Percentiles rank a stretch among this genome's conserved stretches.
Conservation (phyloP, 1,140 invertebrate species). For the Polypedilum vanderplanki region DNA sequence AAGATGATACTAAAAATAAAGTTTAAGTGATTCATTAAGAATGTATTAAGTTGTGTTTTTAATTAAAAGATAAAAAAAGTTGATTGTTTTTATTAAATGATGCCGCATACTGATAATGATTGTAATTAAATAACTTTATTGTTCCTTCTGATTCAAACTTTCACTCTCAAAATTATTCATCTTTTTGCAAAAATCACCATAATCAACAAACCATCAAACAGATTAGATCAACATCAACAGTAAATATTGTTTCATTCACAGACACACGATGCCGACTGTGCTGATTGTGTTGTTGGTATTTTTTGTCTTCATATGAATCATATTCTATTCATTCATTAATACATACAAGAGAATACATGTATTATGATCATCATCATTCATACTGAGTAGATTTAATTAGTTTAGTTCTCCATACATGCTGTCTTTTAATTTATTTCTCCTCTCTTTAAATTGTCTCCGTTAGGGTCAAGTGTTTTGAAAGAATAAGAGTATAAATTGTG, state of each 20-base stretch:
- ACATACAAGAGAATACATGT: neutral
- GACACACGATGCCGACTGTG: neutral
- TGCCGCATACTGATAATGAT: too few relatives aligned
- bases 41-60: too few relatives aligned
- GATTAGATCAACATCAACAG: too few relatives aligned
- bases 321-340: conserved; percentile 11
- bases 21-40: too few relatives aligned
- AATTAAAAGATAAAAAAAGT: too few relatives aligned
- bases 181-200: too few relatives aligned
- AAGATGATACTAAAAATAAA: too few relatives aligned
- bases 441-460: neutral
- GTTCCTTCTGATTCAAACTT: too few relatives aligned
- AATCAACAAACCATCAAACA: too few relatives aligned
- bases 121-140: too few relatives aligned
- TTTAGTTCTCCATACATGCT: neutral
- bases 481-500: conserved; percentile 6
- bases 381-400: conserved; percentile 4
- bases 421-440: neutral
- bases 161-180: too few relatives aligned
- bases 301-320: neutral
- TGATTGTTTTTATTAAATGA: too few relatives aligned
- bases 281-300: neutral
- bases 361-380: neutral
- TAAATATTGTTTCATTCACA: neutral
- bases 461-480: conserved; percentile 19